Evolutionary conservation across 2,797 vertebrate genomes (phyloP), one percentile per base, ranked within the genome.

Genomic region (Discoglossus pictus): DNA sequence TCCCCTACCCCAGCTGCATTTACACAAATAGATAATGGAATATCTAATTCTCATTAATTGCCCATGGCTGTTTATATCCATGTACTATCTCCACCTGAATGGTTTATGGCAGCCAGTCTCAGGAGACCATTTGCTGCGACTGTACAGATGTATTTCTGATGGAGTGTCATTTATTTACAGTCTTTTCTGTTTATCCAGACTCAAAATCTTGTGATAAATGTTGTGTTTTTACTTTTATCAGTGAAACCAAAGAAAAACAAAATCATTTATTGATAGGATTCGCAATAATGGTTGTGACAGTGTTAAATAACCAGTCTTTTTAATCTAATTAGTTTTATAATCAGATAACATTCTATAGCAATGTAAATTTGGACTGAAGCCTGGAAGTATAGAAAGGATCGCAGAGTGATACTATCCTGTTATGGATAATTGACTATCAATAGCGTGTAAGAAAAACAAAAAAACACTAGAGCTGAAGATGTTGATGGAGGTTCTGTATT

Each of bases 401-500:
- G 36, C 52, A 63, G 36, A 50, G 25, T 55, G 36, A 55, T 63
- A 35, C 39, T 48, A 64, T 63, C 43, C 21, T 15, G 68, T 56
- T 51, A 63, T 70, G 68, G 68, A 51, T 70, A 70, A 70, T 70
- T 63, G 68, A 70, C 68, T 63, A 50, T 70, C 60, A 70, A 70
- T 63, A 70, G 63, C 58, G 50, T 50, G 60, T 70, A 24, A 15
- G 16, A 70, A 52, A 58, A 63, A 16, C 56, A 51, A 63, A 42
- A 63, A 43, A 58, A 48, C 44, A 70, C 42, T 42, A 17, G 21
- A 50, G 48, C 51, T 58, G 25, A 50, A 63, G 68, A 52, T 48
- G 60, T 52, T 56, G 68, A 63, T 56, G 35, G 68, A 63, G 58
- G 58, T n/a, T 56, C 35, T 1, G 43, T 70, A 70, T 63, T 64